phyloP scores from a whole-genome alignment of 53 echinoderm and acorn worm genomes.

The Glandiceps talaboti region DNA sequence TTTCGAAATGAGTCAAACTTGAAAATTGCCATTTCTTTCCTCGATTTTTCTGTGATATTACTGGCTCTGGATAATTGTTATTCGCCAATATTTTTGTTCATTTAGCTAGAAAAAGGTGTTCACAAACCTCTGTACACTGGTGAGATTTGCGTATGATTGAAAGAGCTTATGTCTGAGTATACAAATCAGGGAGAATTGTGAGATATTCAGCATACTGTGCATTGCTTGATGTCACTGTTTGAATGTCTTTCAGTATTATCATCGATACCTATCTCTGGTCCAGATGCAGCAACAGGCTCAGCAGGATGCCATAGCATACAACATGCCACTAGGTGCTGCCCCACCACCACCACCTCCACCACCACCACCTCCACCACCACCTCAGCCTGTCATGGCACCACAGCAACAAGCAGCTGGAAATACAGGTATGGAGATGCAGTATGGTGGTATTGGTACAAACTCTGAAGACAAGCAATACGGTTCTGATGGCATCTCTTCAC shows the following conservation, averaged over 20 bases:
- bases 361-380: conserved; percentile 19
- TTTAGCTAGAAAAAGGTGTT: no score
- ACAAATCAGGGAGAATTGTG: no score
- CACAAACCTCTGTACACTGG: no score
- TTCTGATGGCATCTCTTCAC: not conserved
- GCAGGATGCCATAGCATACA: conserved; percentile 15
- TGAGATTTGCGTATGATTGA: no score
- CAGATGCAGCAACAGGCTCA: conserved; percentile 36
- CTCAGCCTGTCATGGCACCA: conserved; percentile 6
- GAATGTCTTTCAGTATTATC: conserved; percentile 39
- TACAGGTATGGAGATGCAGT: not conserved
- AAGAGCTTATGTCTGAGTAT: no score
- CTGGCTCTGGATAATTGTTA: no score
- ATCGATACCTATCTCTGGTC: conserved; percentile 32
- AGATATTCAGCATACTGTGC: no score
- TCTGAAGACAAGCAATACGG: not conserved
- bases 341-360: conserved; percentile 9
- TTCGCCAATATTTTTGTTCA: no score
- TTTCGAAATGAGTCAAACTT: no score
- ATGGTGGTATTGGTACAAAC: not conserved
- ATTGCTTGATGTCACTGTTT: no score
- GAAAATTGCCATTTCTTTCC: no score
- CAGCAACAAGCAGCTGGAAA: not conserved
- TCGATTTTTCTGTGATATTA: no score
- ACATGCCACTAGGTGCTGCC: not conserved